Percentiles rank a stretch among this genome's conserved stretches.
These are phyloP conservation scores for Pammene aurita DNA, from an alignment of 2,888 invertebrate species.

Conservation along the genomic window DNA sequence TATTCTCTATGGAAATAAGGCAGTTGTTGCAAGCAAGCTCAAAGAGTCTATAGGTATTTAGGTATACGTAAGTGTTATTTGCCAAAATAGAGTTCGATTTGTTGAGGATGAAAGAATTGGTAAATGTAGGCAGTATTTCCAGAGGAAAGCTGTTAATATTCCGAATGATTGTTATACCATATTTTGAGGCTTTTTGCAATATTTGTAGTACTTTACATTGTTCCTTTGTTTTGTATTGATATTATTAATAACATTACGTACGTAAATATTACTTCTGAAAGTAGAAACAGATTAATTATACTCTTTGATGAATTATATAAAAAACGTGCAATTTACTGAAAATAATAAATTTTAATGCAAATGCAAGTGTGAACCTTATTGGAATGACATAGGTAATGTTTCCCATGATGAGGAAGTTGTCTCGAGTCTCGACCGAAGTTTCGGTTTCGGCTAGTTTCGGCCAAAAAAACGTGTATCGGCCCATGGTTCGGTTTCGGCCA, in stretches of 20 bases:
- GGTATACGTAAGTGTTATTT: not conserved
- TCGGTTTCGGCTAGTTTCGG: too few species aligned
- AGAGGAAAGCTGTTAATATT: not conserved
- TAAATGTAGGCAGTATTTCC: conserved; percentile 14
- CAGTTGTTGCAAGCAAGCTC: not conserved
- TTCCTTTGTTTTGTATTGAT: conserved; percentile 21
- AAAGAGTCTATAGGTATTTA: not conserved
- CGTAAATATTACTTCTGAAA: not conserved
- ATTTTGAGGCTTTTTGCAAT: conserved; percentile 24
- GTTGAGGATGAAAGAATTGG: not conserved
- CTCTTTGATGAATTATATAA: not conserved
- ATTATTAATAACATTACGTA: not conserved
- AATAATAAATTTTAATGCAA: too few species aligned
- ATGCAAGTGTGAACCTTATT: not conserved
- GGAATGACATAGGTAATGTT: not conserved
- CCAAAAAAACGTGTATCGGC: too few species aligned
- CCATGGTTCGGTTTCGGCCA: too few species aligned
- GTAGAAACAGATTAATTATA: not conserved
- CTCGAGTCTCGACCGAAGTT: not conserved
- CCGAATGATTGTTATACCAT: not conserved
- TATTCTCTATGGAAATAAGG: not conserved
- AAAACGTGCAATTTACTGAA: not conserved
- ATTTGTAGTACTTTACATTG: conserved; percentile 12
- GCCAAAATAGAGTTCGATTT: not conserved
- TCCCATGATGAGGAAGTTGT: not conserved